These are phyloP conservation scores for Sigmodon hispidus DNA, from an alignment of 2,113 vertebrate genomes.

Conservation along the genomic window DNA sequence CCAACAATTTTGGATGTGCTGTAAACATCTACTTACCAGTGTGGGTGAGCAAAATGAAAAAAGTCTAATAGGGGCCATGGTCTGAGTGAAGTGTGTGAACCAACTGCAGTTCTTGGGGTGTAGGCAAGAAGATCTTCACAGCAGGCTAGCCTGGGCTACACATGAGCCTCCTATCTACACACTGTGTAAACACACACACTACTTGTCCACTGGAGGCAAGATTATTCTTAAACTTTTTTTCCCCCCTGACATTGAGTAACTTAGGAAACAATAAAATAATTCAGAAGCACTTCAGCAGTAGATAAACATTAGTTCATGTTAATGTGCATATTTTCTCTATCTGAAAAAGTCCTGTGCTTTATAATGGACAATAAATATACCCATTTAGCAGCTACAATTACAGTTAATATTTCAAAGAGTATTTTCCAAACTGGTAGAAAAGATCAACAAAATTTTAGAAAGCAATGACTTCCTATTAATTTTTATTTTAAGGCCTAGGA, in stretches of 20 bases:
- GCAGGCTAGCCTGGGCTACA: background rate
- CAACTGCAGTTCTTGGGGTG: background rate
- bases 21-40: background rate
- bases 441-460: constrained; percentile 47
- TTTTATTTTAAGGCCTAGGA: constrained; percentile 43
- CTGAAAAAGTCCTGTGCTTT: constrained; percentile 41
- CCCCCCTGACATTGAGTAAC: constrained; percentile 43
- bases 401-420: constrained; percentile 13
- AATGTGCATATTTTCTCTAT: constrained; percentile 23
- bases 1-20: constrained; percentile 17
- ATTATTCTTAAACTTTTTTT: constrained; percentile 45
- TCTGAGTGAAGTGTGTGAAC: too few relatives aligned
- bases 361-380: constrained; percentile 9
- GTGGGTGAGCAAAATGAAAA: constrained; percentile 8
- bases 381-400: constrained; percentile 23
- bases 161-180: background rate
- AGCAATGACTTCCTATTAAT: constrained; percentile 33
- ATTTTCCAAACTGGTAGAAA: constrained; percentile 53
- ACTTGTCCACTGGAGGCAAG: background rate
- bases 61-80: background rate
- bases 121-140: background rate
- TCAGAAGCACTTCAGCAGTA: constrained; percentile 9
- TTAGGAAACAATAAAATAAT: constrained; percentile 32
- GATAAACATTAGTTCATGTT: constrained; percentile 7
- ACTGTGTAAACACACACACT: background rate